phyloP scores from a whole-genome alignment of 2,113 vertebrate genomes.

The Phrynosoma platyrhinos region DNA sequence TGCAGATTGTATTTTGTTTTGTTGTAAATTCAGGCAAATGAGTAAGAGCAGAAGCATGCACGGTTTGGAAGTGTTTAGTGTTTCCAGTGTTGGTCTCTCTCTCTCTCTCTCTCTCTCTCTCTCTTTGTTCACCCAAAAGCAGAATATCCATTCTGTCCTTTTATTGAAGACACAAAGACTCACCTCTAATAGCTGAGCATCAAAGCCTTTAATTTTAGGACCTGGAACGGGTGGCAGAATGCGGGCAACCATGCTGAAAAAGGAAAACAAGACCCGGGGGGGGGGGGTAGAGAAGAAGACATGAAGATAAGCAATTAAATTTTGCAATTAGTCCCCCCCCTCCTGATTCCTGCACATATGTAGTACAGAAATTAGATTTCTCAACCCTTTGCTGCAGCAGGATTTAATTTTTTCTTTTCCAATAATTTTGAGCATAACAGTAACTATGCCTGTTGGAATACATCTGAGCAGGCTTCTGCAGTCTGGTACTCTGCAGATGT shows the following conservation, averaged over 20 bases:
- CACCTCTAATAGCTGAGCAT: constrained; percentile 91
- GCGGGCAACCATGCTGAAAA: constrained; percentile 85
- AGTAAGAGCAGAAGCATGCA: neutral
- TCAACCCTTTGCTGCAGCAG: too few species aligned
- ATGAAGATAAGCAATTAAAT: neutral
- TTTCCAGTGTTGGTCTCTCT: neutral
- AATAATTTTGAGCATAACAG: neutral
- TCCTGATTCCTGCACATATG: too few species aligned
- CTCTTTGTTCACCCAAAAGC: neutral
- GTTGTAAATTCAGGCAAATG: neutral
- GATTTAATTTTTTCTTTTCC: neutral
- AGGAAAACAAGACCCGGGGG: constrained; percentile 12
- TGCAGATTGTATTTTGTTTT: neutral
- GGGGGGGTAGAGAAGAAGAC: constrained; percentile 4
- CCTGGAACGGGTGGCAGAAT: constrained; percentile 93
- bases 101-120: too few species aligned
- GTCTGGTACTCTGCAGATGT: too few species aligned
- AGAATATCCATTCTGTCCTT: neutral
- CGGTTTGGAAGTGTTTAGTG: neutral
- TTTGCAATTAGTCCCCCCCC: neutral
- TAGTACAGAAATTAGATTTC: neutral
- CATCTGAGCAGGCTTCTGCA: neutral
- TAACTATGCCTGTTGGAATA: neutral
- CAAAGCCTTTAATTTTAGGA: constrained; percentile 96
- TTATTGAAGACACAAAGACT: constrained; percentile 27